Conservation (phyloP, 2,888 invertebrate genomes). For the Agriotes lineatus region DNA sequence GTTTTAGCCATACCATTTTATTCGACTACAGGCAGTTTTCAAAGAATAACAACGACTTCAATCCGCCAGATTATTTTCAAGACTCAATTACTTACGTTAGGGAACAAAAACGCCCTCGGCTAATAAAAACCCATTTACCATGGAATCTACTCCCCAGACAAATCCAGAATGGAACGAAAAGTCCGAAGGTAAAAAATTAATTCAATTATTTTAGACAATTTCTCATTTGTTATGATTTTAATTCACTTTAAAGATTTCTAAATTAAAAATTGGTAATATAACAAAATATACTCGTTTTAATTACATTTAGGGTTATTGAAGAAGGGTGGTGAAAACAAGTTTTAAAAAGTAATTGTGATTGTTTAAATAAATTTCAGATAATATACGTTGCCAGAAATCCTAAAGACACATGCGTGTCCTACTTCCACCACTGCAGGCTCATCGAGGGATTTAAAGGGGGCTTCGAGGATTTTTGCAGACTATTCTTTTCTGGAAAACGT, state of each 20-base stretch:
- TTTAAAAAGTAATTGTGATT: too few relatives aligned
- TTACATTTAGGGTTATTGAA: too few relatives aligned
- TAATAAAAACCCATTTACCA: slow-evolving; percentile 76
- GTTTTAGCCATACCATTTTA: slow-evolving; percentile 61
- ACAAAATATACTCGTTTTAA: too few relatives aligned
- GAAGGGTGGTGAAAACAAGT: too few relatives aligned
- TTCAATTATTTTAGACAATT: too few relatives aligned
- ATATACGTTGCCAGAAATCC: slow-evolving; percentile 91
- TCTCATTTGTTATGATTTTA: too few relatives aligned
- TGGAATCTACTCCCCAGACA: slow-evolving; percentile 70
- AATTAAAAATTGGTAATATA: too few relatives aligned
- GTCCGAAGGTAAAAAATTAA: slow-evolving; percentile 63
- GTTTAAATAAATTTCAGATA: slow-evolving; percentile 74
- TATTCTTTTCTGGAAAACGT: slow-evolving; percentile 76
- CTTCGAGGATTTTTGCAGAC: slow-evolving; percentile 82
- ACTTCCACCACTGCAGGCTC: slow-evolving; percentile 84
- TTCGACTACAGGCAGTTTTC: slow-evolving; percentile 63
- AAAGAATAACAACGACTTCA: slow-evolving; percentile 55
- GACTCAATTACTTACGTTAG: slow-evolving; percentile 55
- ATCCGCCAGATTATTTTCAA: slow-evolving; percentile 52
- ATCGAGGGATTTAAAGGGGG: slow-evolving; percentile 69
- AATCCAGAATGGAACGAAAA: slow-evolving; percentile 61
- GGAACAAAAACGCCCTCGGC: slow-evolving; percentile 61
- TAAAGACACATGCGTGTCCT: slow-evolving; percentile 91
- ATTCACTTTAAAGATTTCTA: slow-evolving; percentile 4